phyloP scores from a whole-genome alignment of 1,140 invertebrate species.

The Sycophaga agraensis region DNA sequence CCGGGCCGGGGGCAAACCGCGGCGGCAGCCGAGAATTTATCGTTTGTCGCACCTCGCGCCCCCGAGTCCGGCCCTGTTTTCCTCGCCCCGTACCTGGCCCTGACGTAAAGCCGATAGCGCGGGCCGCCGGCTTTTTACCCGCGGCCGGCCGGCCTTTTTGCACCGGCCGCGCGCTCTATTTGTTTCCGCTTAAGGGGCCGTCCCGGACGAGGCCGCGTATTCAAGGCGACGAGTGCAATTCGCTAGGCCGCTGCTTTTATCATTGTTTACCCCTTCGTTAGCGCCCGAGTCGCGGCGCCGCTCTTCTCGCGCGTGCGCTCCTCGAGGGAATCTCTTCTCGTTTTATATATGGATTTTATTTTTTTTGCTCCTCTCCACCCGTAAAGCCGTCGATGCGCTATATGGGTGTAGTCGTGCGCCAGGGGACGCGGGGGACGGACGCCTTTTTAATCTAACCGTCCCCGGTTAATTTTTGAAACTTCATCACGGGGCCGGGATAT shows the following conservation, averaged over 20 bases:
- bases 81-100: neutral
- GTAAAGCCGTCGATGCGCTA: neutral
- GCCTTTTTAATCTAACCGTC: neutral
- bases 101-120: slow-evolving; percentile 30
- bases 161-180: neutral
- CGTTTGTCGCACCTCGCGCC: slow-evolving; percentile 26
- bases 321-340: too few relatives aligned
- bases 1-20: neutral
- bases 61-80: neutral
- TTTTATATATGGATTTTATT: too few relatives aligned
- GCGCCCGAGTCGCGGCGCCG: neutral
- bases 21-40: slow-evolving; percentile 22
- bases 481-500: too few relatives aligned
- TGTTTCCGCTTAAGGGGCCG: neutral
- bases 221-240: too few relatives aligned
- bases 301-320: too few relatives aligned
- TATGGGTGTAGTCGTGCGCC: neutral
- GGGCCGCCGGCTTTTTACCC: neutral
- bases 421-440: neutral
- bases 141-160: neutral
- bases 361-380: neutral
- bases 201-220: too few relatives aligned
- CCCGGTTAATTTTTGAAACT: too few relatives aligned
- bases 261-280: too few relatives aligned
- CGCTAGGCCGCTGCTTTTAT: too few relatives aligned